Percentiles rank a stretch among this genome's conserved stretches.
Conservation (phyloP, 2,888 invertebrate species). For the Nysson spinosus region DNA sequence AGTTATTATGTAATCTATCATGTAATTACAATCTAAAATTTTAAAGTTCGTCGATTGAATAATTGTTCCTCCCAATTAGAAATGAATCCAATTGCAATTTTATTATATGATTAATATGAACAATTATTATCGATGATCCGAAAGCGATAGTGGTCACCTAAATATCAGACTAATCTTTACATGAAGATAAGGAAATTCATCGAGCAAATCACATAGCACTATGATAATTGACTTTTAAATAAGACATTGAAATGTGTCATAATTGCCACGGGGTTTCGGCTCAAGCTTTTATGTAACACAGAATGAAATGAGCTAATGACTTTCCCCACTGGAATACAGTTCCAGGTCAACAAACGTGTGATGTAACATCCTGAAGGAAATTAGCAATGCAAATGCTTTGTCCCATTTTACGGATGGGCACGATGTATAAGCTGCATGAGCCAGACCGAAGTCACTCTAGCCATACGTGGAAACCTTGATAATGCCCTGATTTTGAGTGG, state of each 20-base stretch:
- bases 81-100: too few relatives aligned
- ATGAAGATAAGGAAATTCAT: too few relatives aligned
- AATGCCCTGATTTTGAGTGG: constrained; percentile 51
- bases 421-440: constrained; percentile 50
- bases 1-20: too few relatives aligned
- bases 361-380: constrained; percentile 40
- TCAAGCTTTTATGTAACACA: not conserved
- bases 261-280: not conserved
- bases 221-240: too few relatives aligned
- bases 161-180: too few relatives aligned
- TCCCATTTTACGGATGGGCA: constrained; percentile 55
- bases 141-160: too few relatives aligned
- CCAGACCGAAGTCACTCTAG: constrained; percentile 42
- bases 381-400: constrained; percentile 59
- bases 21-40: too few relatives aligned
- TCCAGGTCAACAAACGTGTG: constrained; percentile 39
- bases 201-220: too few relatives aligned
- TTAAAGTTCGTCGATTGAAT: too few relatives aligned
- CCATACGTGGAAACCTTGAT: constrained; percentile 52
- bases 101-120: too few relatives aligned
- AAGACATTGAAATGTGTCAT: not conserved
- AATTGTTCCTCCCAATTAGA: too few relatives aligned
- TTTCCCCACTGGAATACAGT: constrained; percentile 30
- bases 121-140: too few relatives aligned
- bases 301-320: constrained; percentile 27